Evolutionary conservation across 1,140 invertebrate genomes (phyloP).

Genomic region (Leptoteleia sp.): DNA sequence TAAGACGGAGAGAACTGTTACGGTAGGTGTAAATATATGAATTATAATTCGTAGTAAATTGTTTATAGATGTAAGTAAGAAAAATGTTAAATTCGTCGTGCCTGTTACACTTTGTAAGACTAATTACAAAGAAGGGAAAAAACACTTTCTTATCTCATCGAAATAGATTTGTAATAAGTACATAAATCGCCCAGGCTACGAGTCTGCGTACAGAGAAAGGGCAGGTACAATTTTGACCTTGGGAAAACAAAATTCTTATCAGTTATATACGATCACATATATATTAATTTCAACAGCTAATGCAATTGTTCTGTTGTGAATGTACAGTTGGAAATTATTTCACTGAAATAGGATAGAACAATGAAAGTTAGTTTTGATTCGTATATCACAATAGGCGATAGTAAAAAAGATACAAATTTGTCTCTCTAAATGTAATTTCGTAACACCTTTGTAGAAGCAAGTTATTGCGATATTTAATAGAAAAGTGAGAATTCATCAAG

Average conservation of each 20-base stretch:
- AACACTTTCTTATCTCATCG: conserved; percentile 10
- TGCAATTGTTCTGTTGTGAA: conserved; percentile 8
- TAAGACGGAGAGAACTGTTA: conserved; percentile 21
- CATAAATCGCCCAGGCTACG: neutral
- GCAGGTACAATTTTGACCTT: neutral
- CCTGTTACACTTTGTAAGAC: conserved; percentile 13
- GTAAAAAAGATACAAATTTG: conserved; percentile 55
- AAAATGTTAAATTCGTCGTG: conserved; percentile 29
- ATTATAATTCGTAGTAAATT: conserved; percentile 20
- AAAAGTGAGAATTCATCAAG: conserved; percentile 27
- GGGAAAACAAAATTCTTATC: neutral
- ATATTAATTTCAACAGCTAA: conserved; percentile 13
- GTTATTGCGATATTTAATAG: conserved; percentile 24
- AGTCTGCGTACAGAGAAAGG: neutral
- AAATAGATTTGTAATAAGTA: conserved; percentile 3
- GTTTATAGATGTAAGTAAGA: conserved; percentile 29
- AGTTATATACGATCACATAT: conserved; percentile 5
- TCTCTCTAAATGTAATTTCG: conserved; percentile 27
- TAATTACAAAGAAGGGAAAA: conserved; percentile 19
- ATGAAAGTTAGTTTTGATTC: conserved; percentile 40
- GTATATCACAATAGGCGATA: conserved; percentile 52
- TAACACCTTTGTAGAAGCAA: conserved; percentile 29
- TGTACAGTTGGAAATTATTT: conserved; percentile 13
- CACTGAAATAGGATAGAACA: conserved; percentile 23
- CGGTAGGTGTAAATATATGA: conserved; percentile 19